Evolutionary conservation across 2,797 vertebrate species (phyloP).

Genomic region (Fistularia commersonii): DNA sequence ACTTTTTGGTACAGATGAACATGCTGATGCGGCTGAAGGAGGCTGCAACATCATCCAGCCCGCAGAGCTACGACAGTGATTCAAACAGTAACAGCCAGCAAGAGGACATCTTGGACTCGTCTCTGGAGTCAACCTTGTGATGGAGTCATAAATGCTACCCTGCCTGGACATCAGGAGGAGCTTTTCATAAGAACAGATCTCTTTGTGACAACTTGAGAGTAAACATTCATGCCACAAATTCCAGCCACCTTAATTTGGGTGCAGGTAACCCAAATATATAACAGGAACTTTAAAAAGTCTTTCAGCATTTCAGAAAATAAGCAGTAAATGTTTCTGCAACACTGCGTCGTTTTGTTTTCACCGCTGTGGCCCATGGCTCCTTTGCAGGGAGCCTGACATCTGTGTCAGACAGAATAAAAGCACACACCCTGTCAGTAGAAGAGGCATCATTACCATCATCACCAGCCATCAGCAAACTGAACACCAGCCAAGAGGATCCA

Average conservation of each 20-base stretch:
- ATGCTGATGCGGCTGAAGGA: slow-evolving; percentile 98
- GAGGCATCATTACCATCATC: slow-evolving; percentile 40
- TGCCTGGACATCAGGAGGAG: slow-evolving; percentile 12
- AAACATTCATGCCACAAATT: slow-evolving; percentile 56
- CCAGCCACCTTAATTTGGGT: slow-evolving; percentile 74
- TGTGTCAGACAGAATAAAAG: slow-evolving; percentile 47
- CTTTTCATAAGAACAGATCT: slow-evolving; percentile 12
- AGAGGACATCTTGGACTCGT: slow-evolving; percentile 92
- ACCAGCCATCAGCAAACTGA: slow-evolving; percentile 15
- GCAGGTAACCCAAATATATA: slow-evolving; percentile 76
- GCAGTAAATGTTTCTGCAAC: slow-evolving; percentile 57
- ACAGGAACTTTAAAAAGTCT: slow-evolving; percentile 28
- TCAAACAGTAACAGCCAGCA: slow-evolving; percentile 98
- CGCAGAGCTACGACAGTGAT: slow-evolving; percentile 98
- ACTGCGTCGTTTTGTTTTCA: slow-evolving; percentile 62
- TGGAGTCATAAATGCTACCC: not conserved
- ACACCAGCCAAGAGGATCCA: slow-evolving; percentile 21
- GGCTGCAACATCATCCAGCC: slow-evolving; percentile 93
- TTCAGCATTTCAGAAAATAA: slow-evolving; percentile 39
- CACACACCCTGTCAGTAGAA: slow-evolving; percentile 59
- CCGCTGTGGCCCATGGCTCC: slow-evolving; percentile 64
- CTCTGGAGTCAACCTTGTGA: slow-evolving; percentile 94
- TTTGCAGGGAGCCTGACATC: slow-evolving; percentile 39
- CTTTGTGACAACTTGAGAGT: slow-evolving; percentile 16
- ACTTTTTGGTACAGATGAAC: slow-evolving; percentile 82